Conservation (phyloP, 2,888 invertebrate genomes). For the Chesias legatella region DNA sequence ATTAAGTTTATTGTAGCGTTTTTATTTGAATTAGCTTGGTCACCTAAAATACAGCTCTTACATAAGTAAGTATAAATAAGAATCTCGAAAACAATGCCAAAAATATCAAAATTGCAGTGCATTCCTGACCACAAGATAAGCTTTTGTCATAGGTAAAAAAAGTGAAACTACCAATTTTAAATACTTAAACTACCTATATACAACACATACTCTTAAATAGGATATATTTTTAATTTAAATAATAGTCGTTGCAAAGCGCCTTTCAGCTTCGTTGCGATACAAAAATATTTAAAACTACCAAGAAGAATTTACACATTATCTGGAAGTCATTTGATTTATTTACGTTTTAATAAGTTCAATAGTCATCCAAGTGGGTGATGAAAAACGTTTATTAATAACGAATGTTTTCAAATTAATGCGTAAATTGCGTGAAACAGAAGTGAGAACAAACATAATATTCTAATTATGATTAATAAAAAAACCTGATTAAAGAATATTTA, state of each 20-base stretch:
- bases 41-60: slow-evolving; percentile 41
- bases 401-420: neutral
- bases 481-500: too few relatives aligned
- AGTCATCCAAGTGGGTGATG: slow-evolving; percentile 17
- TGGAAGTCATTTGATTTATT: too few relatives aligned
- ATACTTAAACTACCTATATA: slow-evolving; percentile 71
- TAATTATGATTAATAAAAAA: too few relatives aligned
- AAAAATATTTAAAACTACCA: slow-evolving; percentile 37
- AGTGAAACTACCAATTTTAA: slow-evolving; percentile 72
- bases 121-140: slow-evolving; percentile 42
- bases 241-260: slow-evolving; percentile 58
- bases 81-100: slow-evolving; percentile 34
- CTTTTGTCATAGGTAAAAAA: slow-evolving; percentile 46
- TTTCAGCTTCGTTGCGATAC: slow-evolving; percentile 46
- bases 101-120: slow-evolving; percentile 36
- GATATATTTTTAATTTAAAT: slow-evolving; percentile 59
- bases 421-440: neutral
- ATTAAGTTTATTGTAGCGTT: slow-evolving; percentile 47
- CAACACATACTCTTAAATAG: slow-evolving; percentile 66
- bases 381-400: neutral
- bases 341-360: too few relatives aligned
- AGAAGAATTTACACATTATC: neutral
- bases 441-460: too few relatives aligned
- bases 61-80: slow-evolving; percentile 45
- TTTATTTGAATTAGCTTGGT: slow-evolving; percentile 61